Base-by-base conservation (phyloP, 2,113 vertebrate species). In the Microtus richardsoni region DNA sequence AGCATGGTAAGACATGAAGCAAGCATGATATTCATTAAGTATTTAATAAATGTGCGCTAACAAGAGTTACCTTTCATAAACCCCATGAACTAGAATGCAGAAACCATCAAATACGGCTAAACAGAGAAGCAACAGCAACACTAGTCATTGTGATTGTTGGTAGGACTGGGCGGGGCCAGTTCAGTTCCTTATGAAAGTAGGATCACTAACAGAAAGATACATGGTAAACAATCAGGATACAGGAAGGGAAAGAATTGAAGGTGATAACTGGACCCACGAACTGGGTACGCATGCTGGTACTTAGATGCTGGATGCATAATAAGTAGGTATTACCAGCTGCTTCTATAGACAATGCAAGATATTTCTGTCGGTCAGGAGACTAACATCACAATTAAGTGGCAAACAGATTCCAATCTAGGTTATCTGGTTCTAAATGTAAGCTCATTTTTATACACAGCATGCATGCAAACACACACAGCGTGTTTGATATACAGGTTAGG, bases 381-480 rank as follows among this genome's bases (percentile, higher is more conserved):
- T 73, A 77, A 30, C 24, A 47, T 19, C 62, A 8, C 7, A 77
- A 66, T 62, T 74, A 94, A 60, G 30, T 41, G 49, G 10, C 33
- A 91, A 93, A 74, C 54, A 74, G 24, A 58, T 89, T 93, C 80
- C 66, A 92, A 74, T 22, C 5, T 21, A 33, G 12, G 5, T 89
- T 84, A 1, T 52, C 9, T 73, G 49, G 54, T 93, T 83, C 64
- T 66, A 91, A 88, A 73, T 82, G 19, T 89, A 49, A 64, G 39
- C 39, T 71, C 70, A 82, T 94, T 90, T 92, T 97, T 91, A 66
- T 77, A 91, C 3, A 85, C 14, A 85, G 22, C 11, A 75, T 70
- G 58, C 14, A 28, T 64, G 26, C 4, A 90, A 70, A 93, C 0
- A 93, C 8, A 28, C 26, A 71, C 8, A 19, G 79, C 71, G 62